These are phyloP conservation scores for Scaptomyza tumidula DNA, from an alignment of 2,888 invertebrate species.

Conservation along the genomic window DNA sequence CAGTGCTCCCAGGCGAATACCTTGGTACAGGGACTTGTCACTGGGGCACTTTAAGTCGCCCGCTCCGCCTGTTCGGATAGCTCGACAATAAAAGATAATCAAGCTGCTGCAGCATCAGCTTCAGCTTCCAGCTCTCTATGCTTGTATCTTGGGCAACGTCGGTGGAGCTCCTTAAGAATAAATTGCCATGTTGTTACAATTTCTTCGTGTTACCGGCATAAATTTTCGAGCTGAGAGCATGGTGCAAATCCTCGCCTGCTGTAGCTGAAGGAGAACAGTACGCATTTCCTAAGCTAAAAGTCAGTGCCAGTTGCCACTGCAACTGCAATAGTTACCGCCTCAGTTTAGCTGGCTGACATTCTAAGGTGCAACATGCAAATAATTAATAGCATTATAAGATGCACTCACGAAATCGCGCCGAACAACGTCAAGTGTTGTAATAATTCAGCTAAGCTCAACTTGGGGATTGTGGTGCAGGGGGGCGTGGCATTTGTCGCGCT, in stretches of 20 bases:
- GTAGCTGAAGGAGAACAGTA: slow-evolving; percentile 26
- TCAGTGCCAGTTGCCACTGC: slow-evolving; percentile 13
- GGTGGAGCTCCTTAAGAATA: slow-evolving; percentile 62
- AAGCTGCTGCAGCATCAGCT: slow-evolving; percentile 33
- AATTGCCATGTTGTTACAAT: slow-evolving; percentile 80
- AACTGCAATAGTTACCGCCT: slow-evolving; percentile 20
- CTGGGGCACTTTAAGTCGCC: slow-evolving; percentile 39
- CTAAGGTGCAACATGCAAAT: slow-evolving; percentile 84
- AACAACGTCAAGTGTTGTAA: slow-evolving; percentile 81
- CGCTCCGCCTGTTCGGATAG: slow-evolving; percentile 27
- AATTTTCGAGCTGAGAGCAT: slow-evolving; percentile 61
- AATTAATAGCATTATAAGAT: slow-evolving; percentile 85
- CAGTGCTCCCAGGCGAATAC: slow-evolving; percentile 54
- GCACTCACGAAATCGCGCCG: slow-evolving; percentile 84
- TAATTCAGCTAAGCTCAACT: slow-evolving; percentile 67
- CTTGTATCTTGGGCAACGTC: slow-evolving; percentile 7
- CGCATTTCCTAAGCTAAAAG: slow-evolving; percentile 53
- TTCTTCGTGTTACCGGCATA: slow-evolving; percentile 78
- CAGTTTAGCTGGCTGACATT: slow-evolving; percentile 73
- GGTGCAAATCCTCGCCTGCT: slow-evolving; percentile 33
- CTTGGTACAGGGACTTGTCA: slow-evolving; percentile 56
- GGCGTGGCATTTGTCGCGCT: slow-evolving; percentile 34
- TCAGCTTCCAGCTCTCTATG: slow-evolving; percentile 1
- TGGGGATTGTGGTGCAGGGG: slow-evolving; percentile 18
- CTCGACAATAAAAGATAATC: slow-evolving; percentile 69